Evolutionary conservation across 2,797 vertebrate species (phyloP).

Genomic region (Catharus ustulatus): DNA sequence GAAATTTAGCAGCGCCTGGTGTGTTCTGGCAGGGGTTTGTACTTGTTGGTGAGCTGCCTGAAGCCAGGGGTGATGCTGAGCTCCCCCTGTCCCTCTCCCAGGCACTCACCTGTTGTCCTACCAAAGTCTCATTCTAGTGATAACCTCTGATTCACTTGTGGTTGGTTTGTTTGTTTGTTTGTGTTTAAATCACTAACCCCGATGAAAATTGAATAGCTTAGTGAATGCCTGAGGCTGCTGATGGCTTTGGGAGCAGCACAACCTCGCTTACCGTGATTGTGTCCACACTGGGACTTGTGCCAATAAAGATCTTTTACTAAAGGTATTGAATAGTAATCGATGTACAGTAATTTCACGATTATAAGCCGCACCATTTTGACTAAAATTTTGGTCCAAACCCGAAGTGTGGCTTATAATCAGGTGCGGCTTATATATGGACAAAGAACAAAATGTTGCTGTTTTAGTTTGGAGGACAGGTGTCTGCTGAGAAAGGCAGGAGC

Average conservation of each 20-base stretch:
- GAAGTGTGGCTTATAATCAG: too few relatives aligned
- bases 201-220: neutral
- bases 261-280: rapidly evolving
- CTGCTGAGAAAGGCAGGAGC: too few relatives aligned
- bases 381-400: too few relatives aligned
- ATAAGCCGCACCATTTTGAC: too few relatives aligned
- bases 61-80: neutral
- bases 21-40: neutral
- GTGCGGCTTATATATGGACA: too few relatives aligned
- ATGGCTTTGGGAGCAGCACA: neutral
- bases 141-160: neutral
- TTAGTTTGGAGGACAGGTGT: too few relatives aligned
- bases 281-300: neutral
- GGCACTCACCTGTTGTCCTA: neutral
- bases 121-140: neutral
- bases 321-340: neutral
- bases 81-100: neutral
- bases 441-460: too few relatives aligned
- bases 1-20: neutral
- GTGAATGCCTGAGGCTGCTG: neutral
- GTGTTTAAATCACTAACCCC: neutral
- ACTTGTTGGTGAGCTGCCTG: neutral
- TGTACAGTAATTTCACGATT: neutral
- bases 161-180: neutral
- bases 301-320: neutral